phyloP scores from a whole-genome alignment of 2,113 vertebrate genomes.

The Hemicordylus capensis region DNA sequence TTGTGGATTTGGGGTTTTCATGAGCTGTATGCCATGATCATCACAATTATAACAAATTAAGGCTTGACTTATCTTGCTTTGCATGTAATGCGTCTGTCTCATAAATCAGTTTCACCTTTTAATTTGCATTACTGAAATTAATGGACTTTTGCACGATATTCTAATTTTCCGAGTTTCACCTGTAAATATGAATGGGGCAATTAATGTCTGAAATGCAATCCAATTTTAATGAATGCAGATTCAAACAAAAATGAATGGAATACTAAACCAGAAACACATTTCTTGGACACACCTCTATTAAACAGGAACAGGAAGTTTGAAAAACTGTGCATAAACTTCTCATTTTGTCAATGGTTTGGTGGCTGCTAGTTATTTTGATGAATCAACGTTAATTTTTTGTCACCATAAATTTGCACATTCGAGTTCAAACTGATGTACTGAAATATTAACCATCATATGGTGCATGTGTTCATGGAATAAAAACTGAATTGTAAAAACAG shows the following conservation, averaged over 20 bases:
- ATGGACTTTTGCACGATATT: no score
- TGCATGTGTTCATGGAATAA: slow-evolving; percentile 21
- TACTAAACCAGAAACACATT: neutral
- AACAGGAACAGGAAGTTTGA: slow-evolving; percentile 1
- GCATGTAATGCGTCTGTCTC: no score
- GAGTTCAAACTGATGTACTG: neutral
- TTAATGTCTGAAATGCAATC: no score
- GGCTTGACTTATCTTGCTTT: no score
- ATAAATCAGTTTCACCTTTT: no score
- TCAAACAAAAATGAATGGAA: neutral
- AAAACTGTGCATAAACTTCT: neutral
- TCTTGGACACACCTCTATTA: neutral
- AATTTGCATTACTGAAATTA: no score
- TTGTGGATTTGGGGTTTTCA: no score
- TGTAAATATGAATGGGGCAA: no score
- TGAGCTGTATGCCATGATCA: no score
- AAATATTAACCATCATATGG: slow-evolving; percentile 27
- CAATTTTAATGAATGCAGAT: no score
- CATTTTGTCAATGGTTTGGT: neutral
- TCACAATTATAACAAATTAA: no score
- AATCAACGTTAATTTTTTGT: slow-evolving; percentile 8
- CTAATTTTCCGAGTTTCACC: no score
- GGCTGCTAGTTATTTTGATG: slow-evolving; percentile 19
- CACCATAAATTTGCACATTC: slow-evolving; percentile 4
- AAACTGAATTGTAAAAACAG: slow-evolving; percentile 35